phyloP scores from a whole-genome alignment of 2,113 vertebrate species.

The Falco punctatus region DNA sequence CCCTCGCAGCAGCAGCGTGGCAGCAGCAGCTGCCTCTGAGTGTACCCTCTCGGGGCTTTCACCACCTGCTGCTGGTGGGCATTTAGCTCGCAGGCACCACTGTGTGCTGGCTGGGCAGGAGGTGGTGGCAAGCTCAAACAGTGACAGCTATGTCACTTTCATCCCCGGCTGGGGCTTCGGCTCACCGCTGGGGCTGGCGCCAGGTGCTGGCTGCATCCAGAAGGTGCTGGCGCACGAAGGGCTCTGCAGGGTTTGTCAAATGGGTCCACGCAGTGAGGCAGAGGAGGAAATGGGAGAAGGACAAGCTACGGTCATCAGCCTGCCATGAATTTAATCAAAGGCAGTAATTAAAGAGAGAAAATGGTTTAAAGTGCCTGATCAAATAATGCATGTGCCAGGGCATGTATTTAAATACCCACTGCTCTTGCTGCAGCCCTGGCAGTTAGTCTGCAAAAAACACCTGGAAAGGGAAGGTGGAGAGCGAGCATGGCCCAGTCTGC shows the following conservation, averaged over 20 bases:
- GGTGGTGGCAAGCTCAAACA: background rate
- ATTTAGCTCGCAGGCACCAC: background rate
- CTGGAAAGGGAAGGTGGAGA: fast-evolving
- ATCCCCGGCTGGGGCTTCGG: background rate
- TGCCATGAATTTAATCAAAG: fast-evolving
- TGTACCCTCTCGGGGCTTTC: background rate
- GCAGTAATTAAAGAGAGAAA: background rate
- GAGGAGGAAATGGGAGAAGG: background rate
- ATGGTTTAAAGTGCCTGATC: background rate
- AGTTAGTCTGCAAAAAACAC: fast-evolving
- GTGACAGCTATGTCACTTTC: background rate
- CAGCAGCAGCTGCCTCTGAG: background rate
- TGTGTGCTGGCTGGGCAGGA: background rate
- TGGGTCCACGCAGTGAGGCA: fast-evolving
- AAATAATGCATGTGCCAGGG: background rate
- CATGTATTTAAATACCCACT: fast-evolving
- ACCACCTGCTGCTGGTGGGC: background rate
- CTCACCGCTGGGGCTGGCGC: fast-evolving
- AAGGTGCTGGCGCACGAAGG: background rate
- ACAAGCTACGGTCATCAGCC: background rate
- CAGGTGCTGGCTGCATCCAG: fast-evolving
- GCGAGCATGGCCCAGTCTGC: fast-evolving
- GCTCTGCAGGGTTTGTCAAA: fast-evolving
- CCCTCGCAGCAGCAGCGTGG: background rate
- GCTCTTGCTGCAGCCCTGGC: background rate